Evolutionary conservation across 2,113 vertebrate species (phyloP).

Genomic region (Centropus unirufus): DNA sequence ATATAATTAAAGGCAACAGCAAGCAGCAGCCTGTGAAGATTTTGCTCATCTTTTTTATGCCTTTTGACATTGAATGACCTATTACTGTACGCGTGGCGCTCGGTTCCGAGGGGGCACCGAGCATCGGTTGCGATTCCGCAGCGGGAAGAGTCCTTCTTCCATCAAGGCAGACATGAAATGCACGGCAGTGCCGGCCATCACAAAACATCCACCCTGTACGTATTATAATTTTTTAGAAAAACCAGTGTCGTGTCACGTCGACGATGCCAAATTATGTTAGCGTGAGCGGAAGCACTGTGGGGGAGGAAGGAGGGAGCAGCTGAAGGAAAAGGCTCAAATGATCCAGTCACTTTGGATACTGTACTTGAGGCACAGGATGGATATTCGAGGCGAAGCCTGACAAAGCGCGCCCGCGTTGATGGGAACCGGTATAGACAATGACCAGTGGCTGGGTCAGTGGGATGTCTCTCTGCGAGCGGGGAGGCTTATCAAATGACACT

Average conservation of each 20-base stretch:
- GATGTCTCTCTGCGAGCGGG: constrained; percentile 91
- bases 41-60: constrained; percentile 91
- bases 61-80: constrained; percentile 96
- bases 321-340: constrained; percentile 96
- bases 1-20: constrained; percentile 98
- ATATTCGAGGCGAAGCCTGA: constrained; percentile 99
- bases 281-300: constrained; percentile 84
- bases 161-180: constrained; percentile 84
- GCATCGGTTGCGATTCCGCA: constrained; percentile 55
- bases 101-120: constrained; percentile 68
- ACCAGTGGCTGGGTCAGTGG: constrained; percentile 99
- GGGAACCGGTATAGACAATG: constrained; percentile 99
- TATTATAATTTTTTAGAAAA: constrained; percentile 82
- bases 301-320: constrained; percentile 87
- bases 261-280: constrained; percentile 90
- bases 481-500: constrained; percentile 99
- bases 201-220: constrained; percentile 77
- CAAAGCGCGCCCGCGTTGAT: constrained; percentile 95
- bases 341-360: constrained; percentile 99
- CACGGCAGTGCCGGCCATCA: constrained; percentile 46
- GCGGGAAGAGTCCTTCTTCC: constrained; percentile 78
- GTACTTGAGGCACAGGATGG: constrained; percentile 95
- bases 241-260: constrained; percentile 86
- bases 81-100: constrained; percentile 78
- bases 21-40: constrained; percentile 96